Base-by-base conservation (phyloP, 2,888 invertebrate genomes). In the Drosophila infuscata region DNA sequence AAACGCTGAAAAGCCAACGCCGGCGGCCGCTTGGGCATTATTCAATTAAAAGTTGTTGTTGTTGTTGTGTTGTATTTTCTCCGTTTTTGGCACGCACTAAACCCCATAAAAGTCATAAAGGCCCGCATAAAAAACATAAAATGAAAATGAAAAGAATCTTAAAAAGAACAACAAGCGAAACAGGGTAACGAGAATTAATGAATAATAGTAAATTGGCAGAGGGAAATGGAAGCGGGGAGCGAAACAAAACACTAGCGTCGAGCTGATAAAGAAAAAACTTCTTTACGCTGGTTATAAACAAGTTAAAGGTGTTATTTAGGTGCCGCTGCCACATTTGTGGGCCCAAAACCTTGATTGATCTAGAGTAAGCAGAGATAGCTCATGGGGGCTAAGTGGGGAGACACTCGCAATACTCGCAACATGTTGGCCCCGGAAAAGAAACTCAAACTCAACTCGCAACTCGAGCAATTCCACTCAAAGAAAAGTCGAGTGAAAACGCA, bases 61-160 rank as follows among this genome's bases (percentile, higher is more conserved):
- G 69, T 61, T 35, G 57, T 51, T 64, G 41, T 32, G n/a, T 52
- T 70, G 63, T 33, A 49, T 59, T 78, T 67, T 69, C 59, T 72
- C 72, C 88, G 83, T 88, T 92, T 92, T 92, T 91, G 93, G 92
- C 92, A 92, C 92, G 92, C 92, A 92, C 92, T 93, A 91, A 92
- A 91, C 91, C 88, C 86, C 89, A 92, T 92, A 92, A 92, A 93
- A 92, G 83, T 90, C 92, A 92, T 92, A 92, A 93, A 93, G 91
- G 79, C 87, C 88, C 89, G 83, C 91, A 92, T 92, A 91, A 92
- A 92, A 92, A 83, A 80, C 88, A 92, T 92, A 87, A 92, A 92
- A 90, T 77, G 89, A 91, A 92, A 91, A 90, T 88, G 83, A 91
- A 89, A 92, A 90, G 82, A 91, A 92, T 89, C 84, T 88, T 81